These are phyloP conservation scores for Tapirus terrestris DNA, from an alignment of 2,113 vertebrate genomes.

Conservation along the genomic window DNA sequence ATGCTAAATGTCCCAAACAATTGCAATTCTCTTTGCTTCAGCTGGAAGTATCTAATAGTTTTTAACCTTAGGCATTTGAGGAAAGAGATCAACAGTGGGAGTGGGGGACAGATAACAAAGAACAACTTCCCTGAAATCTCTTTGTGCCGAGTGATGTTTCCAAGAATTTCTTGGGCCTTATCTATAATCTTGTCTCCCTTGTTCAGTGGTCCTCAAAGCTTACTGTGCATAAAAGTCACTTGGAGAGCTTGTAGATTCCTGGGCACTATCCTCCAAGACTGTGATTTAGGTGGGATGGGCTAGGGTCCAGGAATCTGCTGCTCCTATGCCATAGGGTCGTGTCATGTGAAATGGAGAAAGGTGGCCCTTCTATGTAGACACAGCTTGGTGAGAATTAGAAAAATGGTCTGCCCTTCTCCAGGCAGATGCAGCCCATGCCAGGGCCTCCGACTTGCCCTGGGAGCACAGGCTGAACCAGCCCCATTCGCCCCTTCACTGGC, in stretches of 20 bases:
- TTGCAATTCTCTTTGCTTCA: not conserved
- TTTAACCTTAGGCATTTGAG: not conserved
- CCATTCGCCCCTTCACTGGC: fast-evolving
- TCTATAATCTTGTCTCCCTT: not conserved
- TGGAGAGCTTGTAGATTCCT: not conserved
- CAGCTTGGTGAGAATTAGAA: not conserved
- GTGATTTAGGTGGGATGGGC: not conserved
- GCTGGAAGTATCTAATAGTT: fast-evolving
- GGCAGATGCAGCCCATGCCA: not conserved
- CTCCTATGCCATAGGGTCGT: no score
- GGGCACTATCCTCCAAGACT: not conserved
- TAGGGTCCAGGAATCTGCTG: not conserved
- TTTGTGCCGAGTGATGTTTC: not conserved
- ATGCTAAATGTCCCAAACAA: not conserved
- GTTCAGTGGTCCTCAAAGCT: no score
- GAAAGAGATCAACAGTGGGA: not conserved
- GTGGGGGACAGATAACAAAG: not conserved
- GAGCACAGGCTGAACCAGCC: no score
- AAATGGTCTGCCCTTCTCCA: not conserved
- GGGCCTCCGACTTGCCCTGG: no score
- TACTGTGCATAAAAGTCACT: not conserved
- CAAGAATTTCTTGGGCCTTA: not conserved
- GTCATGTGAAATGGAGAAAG: not conserved
- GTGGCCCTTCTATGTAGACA: not conserved
- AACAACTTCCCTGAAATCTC: not conserved